Percentiles rank a stretch among this genome's conserved stretches.
Conservation (phyloP, 2,113 vertebrate genomes). For the Noturus placidus region DNA sequence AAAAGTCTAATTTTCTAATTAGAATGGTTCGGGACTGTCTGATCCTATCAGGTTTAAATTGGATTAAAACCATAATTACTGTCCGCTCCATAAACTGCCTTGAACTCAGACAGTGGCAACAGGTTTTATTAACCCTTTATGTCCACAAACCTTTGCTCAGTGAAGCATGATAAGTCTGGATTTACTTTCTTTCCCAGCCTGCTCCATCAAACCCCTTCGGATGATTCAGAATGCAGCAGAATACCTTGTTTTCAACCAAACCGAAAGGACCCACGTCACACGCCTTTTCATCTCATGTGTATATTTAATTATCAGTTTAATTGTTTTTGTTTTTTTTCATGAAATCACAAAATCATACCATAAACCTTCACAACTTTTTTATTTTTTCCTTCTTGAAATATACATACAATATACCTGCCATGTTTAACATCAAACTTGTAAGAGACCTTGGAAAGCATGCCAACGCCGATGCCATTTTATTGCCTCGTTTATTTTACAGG, state of each 20-base stretch:
- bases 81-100: no score
- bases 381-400: background rate
- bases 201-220: no score
- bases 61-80: background rate
- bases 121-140: background rate
- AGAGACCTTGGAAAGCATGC: background rate
- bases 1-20: background rate
- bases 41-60: background rate
- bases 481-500: background rate
- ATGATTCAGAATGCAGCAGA: no score
- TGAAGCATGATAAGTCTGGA: background rate
- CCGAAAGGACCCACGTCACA: no score
- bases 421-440: background rate
- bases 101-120: background rate
- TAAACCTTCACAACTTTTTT: background rate
- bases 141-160: background rate
- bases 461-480: background rate
- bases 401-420: background rate
- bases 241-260: no score
- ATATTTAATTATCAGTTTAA: background rate
- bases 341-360: background rate
- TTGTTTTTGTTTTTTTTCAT: no score
- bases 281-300: no score
- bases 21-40: no score
- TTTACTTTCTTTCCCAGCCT: no score